Percentiles rank a stretch among this genome's conserved stretches.
These are phyloP conservation scores for Lasioglossum malachurum DNA, from an alignment of 2,888 invertebrate genomes.

Conservation along the genomic window DNA sequence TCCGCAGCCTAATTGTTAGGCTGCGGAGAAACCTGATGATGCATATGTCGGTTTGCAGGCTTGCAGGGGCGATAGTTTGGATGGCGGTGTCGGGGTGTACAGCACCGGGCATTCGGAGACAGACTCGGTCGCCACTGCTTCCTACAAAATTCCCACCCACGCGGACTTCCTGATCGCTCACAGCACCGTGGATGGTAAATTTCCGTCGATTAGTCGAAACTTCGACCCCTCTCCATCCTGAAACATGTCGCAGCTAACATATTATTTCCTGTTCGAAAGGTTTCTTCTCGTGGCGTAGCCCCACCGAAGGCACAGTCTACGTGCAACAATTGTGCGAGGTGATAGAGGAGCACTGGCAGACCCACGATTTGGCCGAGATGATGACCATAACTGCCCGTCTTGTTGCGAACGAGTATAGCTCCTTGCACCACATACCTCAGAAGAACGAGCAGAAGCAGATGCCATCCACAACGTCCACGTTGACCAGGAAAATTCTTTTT, in stretches of 20 bases:
- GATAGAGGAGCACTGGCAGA: slow-evolving; percentile 83
- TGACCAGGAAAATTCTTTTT: slow-evolving; percentile 84
- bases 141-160: slow-evolving; percentile 86
- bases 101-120: slow-evolving; percentile 77
- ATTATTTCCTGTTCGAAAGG: slow-evolving; percentile 79
- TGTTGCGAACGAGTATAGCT: slow-evolving; percentile 86
- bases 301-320: slow-evolving; percentile 87
- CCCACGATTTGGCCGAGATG: slow-evolving; percentile 86
- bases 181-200: slow-evolving; percentile 86
- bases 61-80: slow-evolving; percentile 85
- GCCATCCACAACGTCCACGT: slow-evolving; percentile 86
- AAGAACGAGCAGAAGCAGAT: slow-evolving; percentile 85
- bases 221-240: neutral
- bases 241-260: neutral
- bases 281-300: slow-evolving; percentile 86
- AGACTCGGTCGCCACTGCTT: slow-evolving; percentile 74
- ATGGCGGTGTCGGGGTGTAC: slow-evolving; percentile 82
- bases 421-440: slow-evolving; percentile 80
- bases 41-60: slow-evolving; percentile 80
- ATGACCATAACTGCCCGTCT: slow-evolving; percentile 85
- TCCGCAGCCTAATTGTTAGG: neutral
- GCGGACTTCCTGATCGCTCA: slow-evolving; percentile 87
- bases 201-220: neutral
- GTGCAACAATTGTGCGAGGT: slow-evolving; percentile 86
- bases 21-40: neutral